A percentile compares a stretch with the other conserved stretches of the same genome.
phyloP scores from a whole-genome alignment of 2,113 vertebrate species.

The Arvicanthis niloticus region DNA sequence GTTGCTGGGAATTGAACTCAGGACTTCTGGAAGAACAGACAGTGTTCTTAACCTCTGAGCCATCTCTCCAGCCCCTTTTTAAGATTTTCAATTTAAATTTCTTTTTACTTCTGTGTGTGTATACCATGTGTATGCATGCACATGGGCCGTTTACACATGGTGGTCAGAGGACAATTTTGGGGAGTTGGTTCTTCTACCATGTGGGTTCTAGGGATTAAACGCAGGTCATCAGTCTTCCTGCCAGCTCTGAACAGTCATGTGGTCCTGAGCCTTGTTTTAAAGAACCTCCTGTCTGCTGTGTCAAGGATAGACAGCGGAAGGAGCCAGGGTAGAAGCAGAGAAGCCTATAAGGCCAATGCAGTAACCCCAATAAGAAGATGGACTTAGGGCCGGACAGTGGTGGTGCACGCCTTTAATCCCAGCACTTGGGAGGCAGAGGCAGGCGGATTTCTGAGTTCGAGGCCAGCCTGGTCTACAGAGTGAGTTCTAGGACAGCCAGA shows the following conservation, averaged over 20 bases:
- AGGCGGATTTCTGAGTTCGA: no score
- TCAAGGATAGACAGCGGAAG: background rate
- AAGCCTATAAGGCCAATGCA: background rate
- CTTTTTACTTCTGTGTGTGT: background rate
- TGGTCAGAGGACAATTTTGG: background rate
- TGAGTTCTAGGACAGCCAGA: no score
- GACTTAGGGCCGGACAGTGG: background rate
- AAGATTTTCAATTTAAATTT: background rate
- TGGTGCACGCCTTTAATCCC: no score
- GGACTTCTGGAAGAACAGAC: no score
- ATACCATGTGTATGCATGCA: no score
- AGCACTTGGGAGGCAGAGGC: no score
- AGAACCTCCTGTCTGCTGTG: background rate
- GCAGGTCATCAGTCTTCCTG: no score
- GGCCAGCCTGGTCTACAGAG: no score
- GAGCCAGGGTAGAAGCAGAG: background rate
- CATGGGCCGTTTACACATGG: background rate
- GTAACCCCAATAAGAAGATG: background rate
- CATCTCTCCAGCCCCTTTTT: no score
- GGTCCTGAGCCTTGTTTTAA: background rate
- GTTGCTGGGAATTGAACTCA: no score
- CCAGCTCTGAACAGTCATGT: background rate
- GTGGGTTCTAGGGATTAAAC: background rate
- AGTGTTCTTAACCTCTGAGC: no score
- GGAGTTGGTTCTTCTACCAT: no score